A percentile compares a stretch with the other conserved stretches of the same genome.
phyloP scores from a whole-genome alignment of 2,797 vertebrate species.

The Poecilia picta region DNA sequence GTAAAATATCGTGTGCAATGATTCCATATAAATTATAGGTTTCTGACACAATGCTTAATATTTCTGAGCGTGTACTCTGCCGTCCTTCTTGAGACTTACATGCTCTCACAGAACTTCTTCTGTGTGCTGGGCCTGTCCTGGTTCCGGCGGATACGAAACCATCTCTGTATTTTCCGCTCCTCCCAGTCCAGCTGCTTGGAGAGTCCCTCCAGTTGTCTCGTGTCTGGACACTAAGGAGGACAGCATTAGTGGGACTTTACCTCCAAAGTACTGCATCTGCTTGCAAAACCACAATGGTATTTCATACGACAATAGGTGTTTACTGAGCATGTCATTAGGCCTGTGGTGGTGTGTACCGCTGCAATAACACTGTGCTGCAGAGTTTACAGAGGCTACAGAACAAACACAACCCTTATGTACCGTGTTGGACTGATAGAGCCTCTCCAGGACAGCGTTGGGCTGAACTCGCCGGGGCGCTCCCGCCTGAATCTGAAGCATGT shows the following conservation, averaged over 20 bases:
- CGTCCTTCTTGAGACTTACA: conserved; percentile 82
- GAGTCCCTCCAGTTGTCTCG: conserved; percentile 86
- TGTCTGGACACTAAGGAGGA: conserved; percentile 84
- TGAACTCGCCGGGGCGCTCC: conserved; percentile 83
- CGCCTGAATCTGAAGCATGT: conserved; percentile 88
- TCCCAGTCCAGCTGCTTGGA: conserved; percentile 95
- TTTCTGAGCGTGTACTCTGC: conserved; percentile 44
- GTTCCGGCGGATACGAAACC: conserved; percentile 92
- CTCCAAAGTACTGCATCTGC: not conserved
- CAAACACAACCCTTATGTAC: conserved; percentile 58
- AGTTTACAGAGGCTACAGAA: conserved; percentile 18
- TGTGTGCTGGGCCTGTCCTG: conserved; percentile 89
- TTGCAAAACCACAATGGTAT: conserved; percentile 27
- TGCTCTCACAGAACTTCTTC: conserved; percentile 95
- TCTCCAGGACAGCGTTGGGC: conserved; percentile 89
- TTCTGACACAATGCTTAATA: not conserved
- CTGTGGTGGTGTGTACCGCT: conserved; percentile 3
- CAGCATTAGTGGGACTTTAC: conserved; percentile 14
- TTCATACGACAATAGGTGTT: conserved; percentile 19
- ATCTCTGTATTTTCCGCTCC: conserved; percentile 89
- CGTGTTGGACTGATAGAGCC: conserved; percentile 72
- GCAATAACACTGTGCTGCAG: conserved; percentile 15
- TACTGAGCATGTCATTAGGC: conserved; percentile 24
- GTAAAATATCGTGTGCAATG: too few relatives aligned
- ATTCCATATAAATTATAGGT: too few relatives aligned